Evolutionary conservation across 2,797 vertebrate genomes (phyloP), one percentile per base, ranked within the genome.

Genomic region (Heterohyrax brucei): DNA sequence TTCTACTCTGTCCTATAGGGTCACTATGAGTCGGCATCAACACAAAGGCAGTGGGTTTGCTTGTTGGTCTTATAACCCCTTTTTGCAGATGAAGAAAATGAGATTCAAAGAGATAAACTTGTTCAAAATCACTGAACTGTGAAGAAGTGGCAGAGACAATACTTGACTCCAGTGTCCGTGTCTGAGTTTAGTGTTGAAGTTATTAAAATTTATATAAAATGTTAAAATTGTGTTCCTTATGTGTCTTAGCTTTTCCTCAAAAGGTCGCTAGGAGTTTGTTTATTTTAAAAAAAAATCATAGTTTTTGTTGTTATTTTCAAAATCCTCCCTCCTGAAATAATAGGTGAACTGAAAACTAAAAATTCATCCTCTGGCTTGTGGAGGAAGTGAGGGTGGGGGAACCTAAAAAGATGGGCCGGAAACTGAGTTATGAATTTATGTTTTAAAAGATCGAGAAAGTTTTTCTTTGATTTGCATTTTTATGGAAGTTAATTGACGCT

Each of bases 381-480:
- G 46, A 33, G 33, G 21, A 50, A 73, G 28, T 62, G 44, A 64
- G 50, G 56, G 66, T 66, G 44, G 81, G 86, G 48, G 14, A 13
- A 33, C 62, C 91, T 87, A 91, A 95, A 97, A 96, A 93, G 83
- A 95, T 94, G 77, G 87, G 91, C 96, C 1, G 48, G 64, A 85
- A 97, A 95, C 94, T 84, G 93, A 97, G 85, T 76, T 87, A 84
- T 72, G 62, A 94, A 92, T 96, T 96, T 96, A 92, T 90, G 86
- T 96, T 95, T 96, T 96, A 90, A 98, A 97, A 96, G 89, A 96
- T 26, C 10, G 13, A 91, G 89, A 39, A 95, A 96, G 68, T 90
- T 97, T 92, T 95, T 76, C 94, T 97, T 97, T 97, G 97, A 97
- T 98, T 97, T 96, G 93, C 93, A 96, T 97, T 96, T 97, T 98